Percentiles rank a stretch among this genome's conserved stretches.
These are phyloP conservation scores for Drosophila mulleri DNA, from an alignment of 2,888 invertebrate genomes.

Conservation along the genomic window DNA sequence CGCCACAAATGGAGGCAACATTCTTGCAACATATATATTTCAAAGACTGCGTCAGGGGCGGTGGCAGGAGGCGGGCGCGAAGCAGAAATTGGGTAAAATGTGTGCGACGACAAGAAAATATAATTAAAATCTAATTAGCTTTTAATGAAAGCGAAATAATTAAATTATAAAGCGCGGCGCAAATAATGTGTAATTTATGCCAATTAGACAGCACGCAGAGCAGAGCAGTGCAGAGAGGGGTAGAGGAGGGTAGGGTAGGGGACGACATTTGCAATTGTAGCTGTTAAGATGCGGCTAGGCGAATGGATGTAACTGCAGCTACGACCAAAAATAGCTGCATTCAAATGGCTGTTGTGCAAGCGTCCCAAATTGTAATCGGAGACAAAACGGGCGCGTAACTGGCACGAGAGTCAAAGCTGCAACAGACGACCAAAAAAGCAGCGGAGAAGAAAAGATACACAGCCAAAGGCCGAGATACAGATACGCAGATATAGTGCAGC, in stretches of 20 bases:
- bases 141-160: constrained; percentile 77
- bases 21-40: constrained; percentile 27
- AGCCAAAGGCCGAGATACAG: constrained; percentile 41
- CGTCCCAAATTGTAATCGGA: constrained; percentile 34
- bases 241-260: neutral
- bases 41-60: neutral
- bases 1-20: constrained; percentile 41
- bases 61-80: neutral
- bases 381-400: constrained; percentile 53
- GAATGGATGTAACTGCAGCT: constrained; percentile 2
- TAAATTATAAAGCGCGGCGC: constrained; percentile 71
- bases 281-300: constrained; percentile 10
- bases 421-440: neutral
- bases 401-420: constrained; percentile 34
- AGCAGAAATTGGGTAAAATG: constrained; percentile 27
- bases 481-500: constrained; percentile 25
- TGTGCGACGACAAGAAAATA: constrained; percentile 44
- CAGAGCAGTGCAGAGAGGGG: neutral
- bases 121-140: constrained; percentile 77
- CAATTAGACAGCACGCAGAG: constrained; percentile 62
- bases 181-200: constrained; percentile 69
- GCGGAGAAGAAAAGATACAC: neutral
- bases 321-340: constrained; percentile 9
- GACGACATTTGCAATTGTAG: constrained; percentile 16
- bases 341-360: constrained; percentile 34